These are phyloP conservation scores for Heteractis magnifica DNA, from an alignment of 92 coral and sea anemone genomes.

Conservation along the genomic window DNA sequence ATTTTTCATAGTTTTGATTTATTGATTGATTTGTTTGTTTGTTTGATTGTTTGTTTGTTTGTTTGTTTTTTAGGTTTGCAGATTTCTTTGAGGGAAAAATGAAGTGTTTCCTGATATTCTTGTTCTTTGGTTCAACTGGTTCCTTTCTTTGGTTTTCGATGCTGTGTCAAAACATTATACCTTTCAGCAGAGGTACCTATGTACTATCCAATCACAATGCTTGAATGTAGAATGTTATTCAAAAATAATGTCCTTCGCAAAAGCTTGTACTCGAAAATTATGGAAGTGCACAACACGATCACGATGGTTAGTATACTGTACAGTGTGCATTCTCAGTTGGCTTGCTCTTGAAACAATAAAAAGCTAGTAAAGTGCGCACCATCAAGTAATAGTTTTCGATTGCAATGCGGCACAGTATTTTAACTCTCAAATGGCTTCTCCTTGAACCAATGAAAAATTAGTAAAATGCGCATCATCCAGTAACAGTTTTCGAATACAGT, in stretches of 20 bases:
- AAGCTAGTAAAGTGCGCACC: neutral
- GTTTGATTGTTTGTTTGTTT: no score
- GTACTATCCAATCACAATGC: neutral
- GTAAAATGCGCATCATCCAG: neutral
- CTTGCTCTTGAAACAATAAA: neutral
- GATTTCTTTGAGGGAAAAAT: constrained; percentile 77
- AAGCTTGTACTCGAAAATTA: no score
- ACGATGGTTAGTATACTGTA: neutral
- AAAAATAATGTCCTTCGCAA: no score
- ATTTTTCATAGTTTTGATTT: no score
- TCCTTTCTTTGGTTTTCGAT: constrained; percentile 90
- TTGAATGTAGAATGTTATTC: neutral
- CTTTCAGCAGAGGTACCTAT: constrained; percentile 51
- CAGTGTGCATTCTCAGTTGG: neutral
- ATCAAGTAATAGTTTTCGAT: neutral
- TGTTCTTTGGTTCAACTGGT: constrained; percentile 83
- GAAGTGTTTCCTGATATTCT: constrained; percentile 70
- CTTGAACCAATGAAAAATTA: neutral
- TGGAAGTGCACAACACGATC: no score
- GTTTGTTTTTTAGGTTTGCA: constrained; percentile 53
- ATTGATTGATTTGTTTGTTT: no score
- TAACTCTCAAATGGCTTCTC: neutral
- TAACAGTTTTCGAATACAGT: neutral
- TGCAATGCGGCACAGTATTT: neutral
- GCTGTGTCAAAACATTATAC: constrained; percentile 69